Conservation (phyloP, 1,140 invertebrate genomes). For the Ericerus pela region DNA sequence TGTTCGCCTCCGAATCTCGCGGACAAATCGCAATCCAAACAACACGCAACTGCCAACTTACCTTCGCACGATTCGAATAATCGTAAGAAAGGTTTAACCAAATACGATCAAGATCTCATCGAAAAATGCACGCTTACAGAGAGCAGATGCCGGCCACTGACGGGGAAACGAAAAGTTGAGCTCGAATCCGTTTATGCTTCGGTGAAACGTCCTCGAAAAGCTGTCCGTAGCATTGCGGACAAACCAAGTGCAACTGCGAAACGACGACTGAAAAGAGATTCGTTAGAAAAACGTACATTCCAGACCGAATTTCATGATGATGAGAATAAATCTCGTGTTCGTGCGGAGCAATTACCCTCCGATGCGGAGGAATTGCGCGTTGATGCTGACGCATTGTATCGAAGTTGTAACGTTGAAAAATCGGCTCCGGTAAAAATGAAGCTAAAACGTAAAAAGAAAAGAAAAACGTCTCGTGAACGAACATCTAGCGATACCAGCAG, state of each 20-base stretch:
- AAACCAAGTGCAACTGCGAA: not conserved
- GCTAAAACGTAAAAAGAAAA: no score
- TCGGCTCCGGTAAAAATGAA: no score
- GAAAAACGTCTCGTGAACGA: no score
- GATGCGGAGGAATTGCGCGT: no score
- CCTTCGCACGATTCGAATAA: not conserved
- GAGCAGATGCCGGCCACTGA: not conserved
- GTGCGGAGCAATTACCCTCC: no score
- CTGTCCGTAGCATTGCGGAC: not conserved
- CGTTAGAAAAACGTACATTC: conserved; percentile 1
- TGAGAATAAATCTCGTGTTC: no score
- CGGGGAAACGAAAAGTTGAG: conserved; percentile 2
- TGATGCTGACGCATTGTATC: no score
- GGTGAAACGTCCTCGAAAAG: not conserved
- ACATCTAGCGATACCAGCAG: no score
- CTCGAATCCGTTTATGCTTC: not conserved
- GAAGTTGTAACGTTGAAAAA: no score
- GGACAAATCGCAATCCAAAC: not conserved
- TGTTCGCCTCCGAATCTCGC: not conserved
- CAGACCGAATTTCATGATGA: no score
- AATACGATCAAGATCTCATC: conserved; percentile 6
- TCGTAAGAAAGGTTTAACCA: not conserved
- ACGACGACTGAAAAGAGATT: not conserved
- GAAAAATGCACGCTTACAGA: not conserved
- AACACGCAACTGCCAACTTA: no score